phyloP scores from a whole-genome alignment of 1,140 invertebrate species.

The Lutraria rhynchaena region DNA sequence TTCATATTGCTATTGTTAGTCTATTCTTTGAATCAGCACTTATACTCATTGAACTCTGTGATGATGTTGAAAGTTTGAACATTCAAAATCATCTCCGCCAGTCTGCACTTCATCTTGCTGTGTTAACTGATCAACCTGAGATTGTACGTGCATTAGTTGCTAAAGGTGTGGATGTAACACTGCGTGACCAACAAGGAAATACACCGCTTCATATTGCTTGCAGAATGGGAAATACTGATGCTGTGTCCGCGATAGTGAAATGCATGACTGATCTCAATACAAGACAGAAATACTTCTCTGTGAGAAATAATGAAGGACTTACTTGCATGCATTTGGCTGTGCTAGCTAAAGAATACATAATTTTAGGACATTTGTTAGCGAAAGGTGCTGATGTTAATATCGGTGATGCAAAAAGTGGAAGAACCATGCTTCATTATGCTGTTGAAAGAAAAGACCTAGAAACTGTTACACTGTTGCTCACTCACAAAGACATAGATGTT shows the following conservation, averaged over 20 bases:
- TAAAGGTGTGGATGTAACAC: slow-evolving; percentile 85
- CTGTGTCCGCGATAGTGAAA: slow-evolving; percentile 84
- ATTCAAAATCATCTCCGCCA: slow-evolving; percentile 69
- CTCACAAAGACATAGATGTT: slow-evolving; percentile 52
- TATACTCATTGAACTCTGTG: slow-evolving; percentile 24
- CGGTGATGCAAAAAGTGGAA: slow-evolving; percentile 79
- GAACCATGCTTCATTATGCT: slow-evolving; percentile 69
- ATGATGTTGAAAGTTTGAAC: slow-evolving; percentile 25
- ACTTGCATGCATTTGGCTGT: slow-evolving; percentile 84
- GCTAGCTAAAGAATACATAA: slow-evolving; percentile 4
- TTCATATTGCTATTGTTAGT: slow-evolving; percentile 43
- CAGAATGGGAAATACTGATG: slow-evolving; percentile 86
- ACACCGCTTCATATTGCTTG: slow-evolving; percentile 93
- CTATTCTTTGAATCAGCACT: background rate
- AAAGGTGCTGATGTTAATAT: slow-evolving; percentile 87
- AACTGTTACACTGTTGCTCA: slow-evolving; percentile 53
- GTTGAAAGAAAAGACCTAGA: slow-evolving; percentile 58
- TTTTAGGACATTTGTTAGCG: slow-evolving; percentile 53
- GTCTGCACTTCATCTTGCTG: slow-evolving; percentile 89
- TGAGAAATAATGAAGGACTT: slow-evolving; percentile 90
- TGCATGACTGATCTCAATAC: slow-evolving; percentile 38
- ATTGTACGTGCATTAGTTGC: slow-evolving; percentile 86
- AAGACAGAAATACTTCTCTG: slow-evolving; percentile 83
- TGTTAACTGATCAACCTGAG: slow-evolving; percentile 86
- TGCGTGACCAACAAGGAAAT: slow-evolving; percentile 65